Conservation (phyloP, 1,140 invertebrate genomes). For the Solenopsis fugax region DNA sequence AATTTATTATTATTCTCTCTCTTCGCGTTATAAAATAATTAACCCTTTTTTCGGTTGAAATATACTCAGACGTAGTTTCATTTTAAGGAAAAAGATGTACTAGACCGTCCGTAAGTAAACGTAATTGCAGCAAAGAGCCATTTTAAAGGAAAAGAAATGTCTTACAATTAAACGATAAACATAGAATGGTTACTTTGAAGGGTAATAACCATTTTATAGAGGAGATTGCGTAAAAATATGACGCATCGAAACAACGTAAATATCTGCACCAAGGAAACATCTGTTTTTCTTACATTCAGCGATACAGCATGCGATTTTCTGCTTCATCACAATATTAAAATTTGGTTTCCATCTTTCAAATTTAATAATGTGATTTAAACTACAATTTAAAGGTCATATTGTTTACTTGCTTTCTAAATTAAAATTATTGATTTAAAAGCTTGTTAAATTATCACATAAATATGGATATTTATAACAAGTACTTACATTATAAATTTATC, state of each 20-base stretch:
- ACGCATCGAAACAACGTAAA: slow-evolving; percentile 19
- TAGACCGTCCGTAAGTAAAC: slow-evolving; percentile 43
- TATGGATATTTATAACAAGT: background rate
- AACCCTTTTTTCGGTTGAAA: slow-evolving; percentile 26
- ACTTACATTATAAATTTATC: background rate
- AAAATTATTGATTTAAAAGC: background rate
- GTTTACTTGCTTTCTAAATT: background rate
- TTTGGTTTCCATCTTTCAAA: background rate
- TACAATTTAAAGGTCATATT: background rate
- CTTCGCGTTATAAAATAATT: slow-evolving; percentile 22
- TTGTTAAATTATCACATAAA: background rate
- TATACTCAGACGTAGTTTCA: slow-evolving; percentile 36
- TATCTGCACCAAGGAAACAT: background rate
- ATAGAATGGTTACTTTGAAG: slow-evolving; percentile 29
- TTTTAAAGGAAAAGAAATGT: slow-evolving; percentile 28
- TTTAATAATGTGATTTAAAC: background rate
- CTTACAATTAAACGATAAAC: slow-evolving; percentile 48
- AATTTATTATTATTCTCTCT: background rate
- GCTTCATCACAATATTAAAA: background rate
- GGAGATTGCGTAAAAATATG: slow-evolving; percentile 46
- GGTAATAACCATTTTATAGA: slow-evolving; percentile 49
- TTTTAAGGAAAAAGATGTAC: slow-evolving; percentile 38
- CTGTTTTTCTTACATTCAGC: background rate
- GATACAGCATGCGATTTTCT: background rate
- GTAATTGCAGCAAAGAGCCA: slow-evolving; percentile 19